Evolutionary conservation across 2,888 invertebrate genomes (phyloP), one percentile per base, ranked within the genome.

Genomic region (Aplocera efformata): DNA sequence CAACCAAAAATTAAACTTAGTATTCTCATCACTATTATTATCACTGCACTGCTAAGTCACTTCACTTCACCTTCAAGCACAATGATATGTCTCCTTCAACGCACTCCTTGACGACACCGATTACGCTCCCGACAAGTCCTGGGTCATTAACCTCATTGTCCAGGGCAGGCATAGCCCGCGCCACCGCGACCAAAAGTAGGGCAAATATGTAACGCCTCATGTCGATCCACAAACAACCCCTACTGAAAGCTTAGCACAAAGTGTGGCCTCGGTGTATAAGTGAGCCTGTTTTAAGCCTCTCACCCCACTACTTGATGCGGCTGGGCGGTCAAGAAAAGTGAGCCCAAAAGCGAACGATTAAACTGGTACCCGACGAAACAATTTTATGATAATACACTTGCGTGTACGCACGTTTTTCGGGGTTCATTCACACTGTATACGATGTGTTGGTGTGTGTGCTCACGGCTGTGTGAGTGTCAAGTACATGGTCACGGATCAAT

Each of bases 21-120:
- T 62, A 65, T 51, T 38, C 60, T 60, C 60, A 48, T 49, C 53
- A 56, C 55, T 43, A 20, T 39, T 10, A 26, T n/a, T 43, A 39
- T 30, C 44, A 40, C 29, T 32, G 29, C 40, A 32, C 32, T 36
- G 5, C 3, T 17, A 17, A 43, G 26, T 39, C 68, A 69, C 67
- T 50, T 43, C 67, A 67, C 62, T 62, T 64, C 68, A 94, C 94
- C 91, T 94, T 94, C 55, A 94, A 79, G 70, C 94, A 94, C 75
- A 93, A 77, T 48, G 91, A 86, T 62, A 94, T 86, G 58, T 93
- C 92, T 62, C 90, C 91, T 47, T 92, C 91, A 38, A 92, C 91
- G 69, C 94, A 94, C 63, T 92, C 92, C 76, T 93, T 91, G 56
- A 94, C 90, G 56, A 92, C 92, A 56, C 90, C 90, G 44, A 93